Percentiles rank a stretch among this genome's conserved stretches.
Evolutionary conservation across 2,888 invertebrate species (phyloP).

Genomic region (Phytoseiulus persimilis): DNA sequence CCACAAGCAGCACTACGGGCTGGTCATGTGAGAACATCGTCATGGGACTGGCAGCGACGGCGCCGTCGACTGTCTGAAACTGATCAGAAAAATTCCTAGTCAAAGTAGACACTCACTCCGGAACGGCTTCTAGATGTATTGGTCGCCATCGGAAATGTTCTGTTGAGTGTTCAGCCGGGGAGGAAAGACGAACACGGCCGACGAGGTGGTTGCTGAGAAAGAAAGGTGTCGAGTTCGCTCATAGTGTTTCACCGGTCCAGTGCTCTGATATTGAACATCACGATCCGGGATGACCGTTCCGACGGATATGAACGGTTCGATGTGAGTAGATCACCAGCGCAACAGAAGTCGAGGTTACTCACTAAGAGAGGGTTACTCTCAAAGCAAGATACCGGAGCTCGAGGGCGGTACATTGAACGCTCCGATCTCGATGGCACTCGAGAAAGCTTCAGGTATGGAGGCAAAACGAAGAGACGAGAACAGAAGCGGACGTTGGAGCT

Average conservation of each 20-base stretch:
- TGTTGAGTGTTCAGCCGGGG: background rate
- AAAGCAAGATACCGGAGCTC: no score
- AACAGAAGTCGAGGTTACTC: no score
- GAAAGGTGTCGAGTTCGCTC: background rate
- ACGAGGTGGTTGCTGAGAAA: background rate
- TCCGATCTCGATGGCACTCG: background rate
- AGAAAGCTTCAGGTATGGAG: background rate
- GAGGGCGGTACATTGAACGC: no score
- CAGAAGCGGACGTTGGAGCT: background rate
- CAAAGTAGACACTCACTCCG: background rate
- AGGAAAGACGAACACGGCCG: background rate
- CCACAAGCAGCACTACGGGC: background rate
- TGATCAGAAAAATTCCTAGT: background rate
- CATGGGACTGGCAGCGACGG: background rate
- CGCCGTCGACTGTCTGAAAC: background rate
- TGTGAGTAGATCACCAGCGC: background rate
- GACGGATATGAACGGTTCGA: background rate
- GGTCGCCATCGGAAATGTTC: background rate
- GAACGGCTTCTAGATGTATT: background rate
- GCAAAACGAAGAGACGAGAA: background rate
- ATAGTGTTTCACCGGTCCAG: background rate
- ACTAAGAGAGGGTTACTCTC: no score
- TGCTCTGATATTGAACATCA: background rate
- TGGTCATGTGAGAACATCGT: constrained; percentile 5
- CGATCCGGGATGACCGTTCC: background rate